phyloP scores from a whole-genome alignment of 2,113 vertebrate genomes.

The Dromiciops gliroides region DNA sequence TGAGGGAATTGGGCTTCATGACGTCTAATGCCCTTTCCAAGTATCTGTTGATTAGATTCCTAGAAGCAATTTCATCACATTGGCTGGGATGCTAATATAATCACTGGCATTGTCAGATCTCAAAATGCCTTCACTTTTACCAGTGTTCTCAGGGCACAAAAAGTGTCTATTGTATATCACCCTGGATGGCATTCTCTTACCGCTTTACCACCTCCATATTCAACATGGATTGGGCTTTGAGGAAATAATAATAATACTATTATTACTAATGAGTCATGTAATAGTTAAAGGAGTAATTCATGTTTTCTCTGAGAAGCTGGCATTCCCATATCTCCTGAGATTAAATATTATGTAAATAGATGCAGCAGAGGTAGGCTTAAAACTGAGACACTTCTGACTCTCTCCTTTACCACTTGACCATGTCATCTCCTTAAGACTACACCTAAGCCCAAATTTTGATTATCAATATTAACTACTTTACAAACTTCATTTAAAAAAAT shows the following conservation, averaged over 20 bases:
- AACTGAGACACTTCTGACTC: not conserved
- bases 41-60: not conserved
- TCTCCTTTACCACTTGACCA: constrained; percentile 15
- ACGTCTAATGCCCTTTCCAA: not conserved
- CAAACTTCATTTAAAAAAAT: not conserved
- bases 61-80: not conserved
- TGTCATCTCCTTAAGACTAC: not conserved
- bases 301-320: not conserved
- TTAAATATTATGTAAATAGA: not conserved
- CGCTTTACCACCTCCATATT: not conserved
- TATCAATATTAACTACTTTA: not conserved
- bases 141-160: not conserved
- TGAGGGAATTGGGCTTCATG: not conserved
- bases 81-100: not conserved
- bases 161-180: not conserved
- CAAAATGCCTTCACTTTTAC: not conserved
- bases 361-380: not conserved
- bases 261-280: not conserved
- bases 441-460: not conserved
- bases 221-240: not conserved
- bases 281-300: not conserved
- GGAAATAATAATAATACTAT: not conserved
- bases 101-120: not conserved
- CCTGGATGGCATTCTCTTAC: not conserved
- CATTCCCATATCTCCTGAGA: not conserved